phyloP scores from a whole-genome alignment of 2,797 vertebrate species.

The Sebastes matsubarae region DNA sequence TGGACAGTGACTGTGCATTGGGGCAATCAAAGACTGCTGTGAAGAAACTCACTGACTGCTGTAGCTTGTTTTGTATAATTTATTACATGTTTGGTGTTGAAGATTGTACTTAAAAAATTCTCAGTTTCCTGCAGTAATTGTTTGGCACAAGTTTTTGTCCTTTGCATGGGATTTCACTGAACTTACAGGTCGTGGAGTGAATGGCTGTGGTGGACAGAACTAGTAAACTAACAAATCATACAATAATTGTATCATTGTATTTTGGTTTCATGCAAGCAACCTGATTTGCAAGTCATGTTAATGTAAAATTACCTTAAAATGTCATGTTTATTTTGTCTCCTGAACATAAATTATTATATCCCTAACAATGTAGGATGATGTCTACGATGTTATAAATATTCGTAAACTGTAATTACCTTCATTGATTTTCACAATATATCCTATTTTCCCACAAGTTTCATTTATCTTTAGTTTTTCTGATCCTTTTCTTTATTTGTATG shows the following conservation, averaged over 20 bases:
- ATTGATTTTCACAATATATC: not conserved
- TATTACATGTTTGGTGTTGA: constrained; percentile 1
- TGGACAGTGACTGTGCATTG: not conserved
- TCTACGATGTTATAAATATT: not conserved
- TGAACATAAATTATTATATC: not conserved
- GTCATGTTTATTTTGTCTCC: not conserved
- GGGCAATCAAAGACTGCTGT: not conserved
- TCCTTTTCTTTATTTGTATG: not conserved
- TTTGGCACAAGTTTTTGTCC: not conserved
- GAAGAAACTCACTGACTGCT: not conserved
- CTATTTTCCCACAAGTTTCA: not conserved
- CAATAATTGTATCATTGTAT: not conserved
- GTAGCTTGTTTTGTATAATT: constrained; percentile 8
- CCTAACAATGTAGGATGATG: not conserved
- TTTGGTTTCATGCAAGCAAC: not conserved
- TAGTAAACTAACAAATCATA: constrained; percentile 20
- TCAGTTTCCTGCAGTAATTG: not conserved
- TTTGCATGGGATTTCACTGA: constrained; percentile 3
- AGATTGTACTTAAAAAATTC: not conserved
- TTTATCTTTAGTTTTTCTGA: not conserved
- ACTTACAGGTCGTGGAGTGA: not conserved
- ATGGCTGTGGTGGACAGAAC: not conserved
- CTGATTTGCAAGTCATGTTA: not conserved
- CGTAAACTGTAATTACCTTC: not conserved
- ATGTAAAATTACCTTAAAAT: not conserved